phyloP scores from a whole-genome alignment of 2,113 vertebrate genomes.

The Istiophorus platypterus region DNA sequence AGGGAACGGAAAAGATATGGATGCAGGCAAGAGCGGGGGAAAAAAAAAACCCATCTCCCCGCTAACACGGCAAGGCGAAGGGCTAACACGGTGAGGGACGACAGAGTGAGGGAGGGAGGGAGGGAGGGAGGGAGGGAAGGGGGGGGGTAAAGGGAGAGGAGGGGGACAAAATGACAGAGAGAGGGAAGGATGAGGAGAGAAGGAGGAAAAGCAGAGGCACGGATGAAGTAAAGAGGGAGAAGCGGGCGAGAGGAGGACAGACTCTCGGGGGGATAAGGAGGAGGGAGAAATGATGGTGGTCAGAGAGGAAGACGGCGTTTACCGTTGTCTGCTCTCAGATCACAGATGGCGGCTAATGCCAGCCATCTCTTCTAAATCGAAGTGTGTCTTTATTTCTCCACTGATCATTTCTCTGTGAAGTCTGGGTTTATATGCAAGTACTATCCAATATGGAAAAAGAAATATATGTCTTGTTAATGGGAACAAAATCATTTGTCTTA shows the following conservation, averaged over 20 bases:
- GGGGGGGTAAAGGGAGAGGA: neutral
- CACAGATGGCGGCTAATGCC: slow-evolving; percentile 24
- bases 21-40: neutral
- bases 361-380: neutral
- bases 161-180: slow-evolving; percentile 10
- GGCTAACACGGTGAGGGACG: slow-evolving; percentile 31
- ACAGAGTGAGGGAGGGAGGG: slow-evolving; percentile 25
- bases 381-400: slow-evolving; percentile 2
- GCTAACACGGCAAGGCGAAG: slow-evolving; percentile 51
- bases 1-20: slow-evolving; percentile 12
- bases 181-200: slow-evolving; percentile 10
- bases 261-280: slow-evolving; percentile 2
- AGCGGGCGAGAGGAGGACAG: slow-evolving; percentile 22
- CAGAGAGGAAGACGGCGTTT: slow-evolving; percentile 28
- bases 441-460: neutral
- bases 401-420: neutral
- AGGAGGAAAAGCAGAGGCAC: slow-evolving; percentile 7
- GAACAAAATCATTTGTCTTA: neutral
- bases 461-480: neutral
- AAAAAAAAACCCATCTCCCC: slow-evolving; percentile 14
- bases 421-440: neutral
- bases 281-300: slow-evolving; percentile 42
- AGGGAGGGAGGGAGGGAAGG: slow-evolving; percentile 15
- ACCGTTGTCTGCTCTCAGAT: slow-evolving; percentile 22
- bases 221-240: slow-evolving; percentile 40